phyloP scores from a whole-genome alignment of 37 sponge, comb jelly and placozoan genomes.

The Spongia lamella region DNA sequence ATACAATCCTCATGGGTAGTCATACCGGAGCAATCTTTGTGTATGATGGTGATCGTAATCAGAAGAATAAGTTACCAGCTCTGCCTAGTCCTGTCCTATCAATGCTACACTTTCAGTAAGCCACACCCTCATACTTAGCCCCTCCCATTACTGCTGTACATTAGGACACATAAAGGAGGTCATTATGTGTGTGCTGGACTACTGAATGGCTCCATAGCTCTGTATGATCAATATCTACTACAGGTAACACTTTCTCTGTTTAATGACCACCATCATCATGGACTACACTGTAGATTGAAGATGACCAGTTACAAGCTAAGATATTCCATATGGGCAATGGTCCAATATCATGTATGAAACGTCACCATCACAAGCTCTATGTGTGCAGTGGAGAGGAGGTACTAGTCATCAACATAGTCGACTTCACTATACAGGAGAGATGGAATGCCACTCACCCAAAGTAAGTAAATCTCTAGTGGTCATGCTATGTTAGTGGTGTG shows the following conservation, averaged over 20 bases:
- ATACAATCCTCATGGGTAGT: constrained; percentile 48
- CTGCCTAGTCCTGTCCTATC: constrained; percentile 43
- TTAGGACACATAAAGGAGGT: not conserved
- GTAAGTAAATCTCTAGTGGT: too few species aligned
- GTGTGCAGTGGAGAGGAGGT: constrained; percentile 42
- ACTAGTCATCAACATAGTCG: constrained; percentile 14
- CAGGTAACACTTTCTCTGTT: constrained; percentile 8
- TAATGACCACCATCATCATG: too few species aligned
- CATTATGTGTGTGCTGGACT: constrained; percentile 64
- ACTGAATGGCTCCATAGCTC: constrained; percentile 49
- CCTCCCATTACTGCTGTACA: not conserved
- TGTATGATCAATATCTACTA: constrained; percentile 30
- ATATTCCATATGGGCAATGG: constrained; percentile 24
- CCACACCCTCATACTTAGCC: not conserved
- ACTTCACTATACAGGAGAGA: not conserved
- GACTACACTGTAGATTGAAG: too few species aligned
- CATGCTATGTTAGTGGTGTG: too few species aligned
- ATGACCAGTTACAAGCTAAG: too few species aligned
- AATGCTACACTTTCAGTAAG: constrained; percentile 53
- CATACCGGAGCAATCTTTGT: constrained; percentile 44
- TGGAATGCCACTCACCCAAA: constrained; percentile 14
- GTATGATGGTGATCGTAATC: constrained; percentile 29
- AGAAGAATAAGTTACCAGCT: constrained; percentile 13
- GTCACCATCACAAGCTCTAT: constrained; percentile 26
- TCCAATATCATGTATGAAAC: constrained; percentile 34